Evolutionary conservation across 2,888 invertebrate genomes (phyloP).

Genomic region (Drosophila kokeensis): DNA sequence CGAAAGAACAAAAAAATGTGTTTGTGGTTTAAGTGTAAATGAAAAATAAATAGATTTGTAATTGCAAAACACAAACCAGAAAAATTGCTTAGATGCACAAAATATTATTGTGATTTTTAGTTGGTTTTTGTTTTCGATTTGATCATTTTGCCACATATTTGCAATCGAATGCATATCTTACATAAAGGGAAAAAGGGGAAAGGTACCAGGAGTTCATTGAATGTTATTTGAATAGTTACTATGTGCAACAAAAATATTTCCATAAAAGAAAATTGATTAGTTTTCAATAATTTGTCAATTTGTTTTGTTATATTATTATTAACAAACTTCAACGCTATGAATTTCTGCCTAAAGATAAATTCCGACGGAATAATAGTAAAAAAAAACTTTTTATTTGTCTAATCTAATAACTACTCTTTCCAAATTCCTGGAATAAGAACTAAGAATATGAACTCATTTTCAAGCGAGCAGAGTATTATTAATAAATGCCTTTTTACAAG

Average conservation of each 20-base stretch:
- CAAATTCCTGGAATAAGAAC: neutral
- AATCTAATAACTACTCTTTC: neutral
- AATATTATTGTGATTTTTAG: neutral
- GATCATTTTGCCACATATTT: neutral
- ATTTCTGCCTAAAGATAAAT: neutral
- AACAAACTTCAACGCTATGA: neutral
- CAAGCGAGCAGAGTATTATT: neutral
- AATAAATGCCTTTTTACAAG: neutral
- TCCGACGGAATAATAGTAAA: neutral
- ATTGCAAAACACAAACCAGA: neutral
- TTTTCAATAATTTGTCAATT: neutral
- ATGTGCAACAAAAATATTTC: neutral
- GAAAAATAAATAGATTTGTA: neutral
- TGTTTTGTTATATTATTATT: neutral
- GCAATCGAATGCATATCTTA: neutral
- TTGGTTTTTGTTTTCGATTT: neutral
- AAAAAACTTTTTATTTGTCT: neutral
- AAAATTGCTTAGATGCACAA: neutral
- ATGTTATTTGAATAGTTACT: neutral
- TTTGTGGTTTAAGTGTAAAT: neutral
- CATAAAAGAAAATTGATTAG: neutral
- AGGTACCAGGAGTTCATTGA: neutral
- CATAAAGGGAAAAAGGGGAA: neutral
- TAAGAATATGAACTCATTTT: neutral
- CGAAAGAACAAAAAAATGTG: neutral